phyloP scores from a whole-genome alignment of 2,888 invertebrate genomes.

The Cheilosia impressa region DNA sequence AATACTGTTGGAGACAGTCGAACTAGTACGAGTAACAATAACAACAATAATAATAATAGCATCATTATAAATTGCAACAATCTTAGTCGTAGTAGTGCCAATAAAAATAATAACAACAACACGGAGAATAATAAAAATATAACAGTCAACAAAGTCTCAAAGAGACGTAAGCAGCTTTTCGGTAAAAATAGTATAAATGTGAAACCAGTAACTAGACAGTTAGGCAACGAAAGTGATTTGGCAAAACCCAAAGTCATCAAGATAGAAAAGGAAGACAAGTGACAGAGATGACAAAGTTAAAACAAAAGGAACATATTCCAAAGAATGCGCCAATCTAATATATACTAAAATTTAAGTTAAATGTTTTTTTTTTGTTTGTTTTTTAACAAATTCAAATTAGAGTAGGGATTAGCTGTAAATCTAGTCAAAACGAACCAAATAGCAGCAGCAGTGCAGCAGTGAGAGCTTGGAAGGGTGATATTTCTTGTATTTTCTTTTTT shows the following conservation, averaged over 20 bases:
- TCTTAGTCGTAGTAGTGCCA: constrained; percentile 70
- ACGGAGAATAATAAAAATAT: constrained; percentile 66
- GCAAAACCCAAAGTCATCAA: constrained; percentile 78
- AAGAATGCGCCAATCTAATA: constrained; percentile 14
- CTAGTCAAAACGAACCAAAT: constrained; percentile 53
- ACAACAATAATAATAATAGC: constrained; percentile 68
- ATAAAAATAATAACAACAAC: constrained; percentile 70
- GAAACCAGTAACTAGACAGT: constrained; percentile 56
- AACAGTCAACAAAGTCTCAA: constrained; percentile 45
- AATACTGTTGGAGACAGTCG: constrained; percentile 77
- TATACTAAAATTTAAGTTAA: constrained; percentile 7
- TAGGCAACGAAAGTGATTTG: constrained; percentile 75
- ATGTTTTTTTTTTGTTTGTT: neutral
- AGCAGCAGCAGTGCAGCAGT: constrained; percentile 32
- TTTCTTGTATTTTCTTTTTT: neutral
- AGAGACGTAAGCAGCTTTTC: constrained; percentile 78
- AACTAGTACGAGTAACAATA: constrained; percentile 62
- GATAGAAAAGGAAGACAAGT: constrained; percentile 79
- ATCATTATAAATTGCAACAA: constrained; percentile 76
- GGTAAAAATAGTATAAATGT: constrained; percentile 65
- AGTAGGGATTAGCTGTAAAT: constrained; percentile 47
- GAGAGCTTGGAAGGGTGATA: neutral
- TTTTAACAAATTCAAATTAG: constrained; percentile 25
- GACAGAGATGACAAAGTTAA: constrained; percentile 18
- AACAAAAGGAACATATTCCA: neutral